phyloP scores from a whole-genome alignment of 2,888 invertebrate genomes.

The Crossocerus cetratus region DNA sequence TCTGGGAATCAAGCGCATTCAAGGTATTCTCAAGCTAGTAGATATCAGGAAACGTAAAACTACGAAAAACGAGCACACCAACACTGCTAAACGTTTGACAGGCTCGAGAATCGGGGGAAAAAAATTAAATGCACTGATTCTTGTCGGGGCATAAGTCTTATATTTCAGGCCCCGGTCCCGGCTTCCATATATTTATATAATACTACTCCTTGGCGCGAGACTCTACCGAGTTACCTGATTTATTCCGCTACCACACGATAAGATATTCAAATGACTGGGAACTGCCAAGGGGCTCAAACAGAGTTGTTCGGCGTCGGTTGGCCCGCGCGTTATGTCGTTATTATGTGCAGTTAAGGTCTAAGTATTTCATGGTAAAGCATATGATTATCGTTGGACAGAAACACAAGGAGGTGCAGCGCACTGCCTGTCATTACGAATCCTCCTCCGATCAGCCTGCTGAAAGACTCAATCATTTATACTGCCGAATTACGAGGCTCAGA shows the following conservation, averaged over 20 bases:
- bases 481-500: constrained; percentile 40
- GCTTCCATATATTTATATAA: too few relatives aligned
- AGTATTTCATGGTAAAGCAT: constrained; percentile 42
- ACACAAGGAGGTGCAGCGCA: constrained; percentile 42
- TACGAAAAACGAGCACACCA: too few relatives aligned
- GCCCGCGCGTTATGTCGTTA: constrained; percentile 47
- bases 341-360: constrained; percentile 51
- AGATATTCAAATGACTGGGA: constrained; percentile 37
- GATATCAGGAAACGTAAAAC: too few relatives aligned
- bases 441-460: constrained; percentile 58
- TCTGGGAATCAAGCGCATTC: constrained; percentile 24
- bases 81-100: too few relatives aligned
- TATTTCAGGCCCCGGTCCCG: background rate
- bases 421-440: constrained; percentile 47
- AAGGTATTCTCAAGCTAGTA: constrained; percentile 17
- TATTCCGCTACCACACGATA: constrained; percentile 31
- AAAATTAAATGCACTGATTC: background rate
- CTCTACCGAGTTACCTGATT: too few relatives aligned
- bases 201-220: too few relatives aligned
- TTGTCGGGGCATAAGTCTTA: background rate
- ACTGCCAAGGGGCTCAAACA: constrained; percentile 32
- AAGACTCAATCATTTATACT: constrained; percentile 52
- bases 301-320: constrained; percentile 31
- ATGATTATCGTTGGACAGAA: constrained; percentile 50
- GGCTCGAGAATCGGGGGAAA: too few relatives aligned